Conservation (phyloP, 2,113 vertebrate genomes). For the Neomonachus schauinslandi region DNA sequence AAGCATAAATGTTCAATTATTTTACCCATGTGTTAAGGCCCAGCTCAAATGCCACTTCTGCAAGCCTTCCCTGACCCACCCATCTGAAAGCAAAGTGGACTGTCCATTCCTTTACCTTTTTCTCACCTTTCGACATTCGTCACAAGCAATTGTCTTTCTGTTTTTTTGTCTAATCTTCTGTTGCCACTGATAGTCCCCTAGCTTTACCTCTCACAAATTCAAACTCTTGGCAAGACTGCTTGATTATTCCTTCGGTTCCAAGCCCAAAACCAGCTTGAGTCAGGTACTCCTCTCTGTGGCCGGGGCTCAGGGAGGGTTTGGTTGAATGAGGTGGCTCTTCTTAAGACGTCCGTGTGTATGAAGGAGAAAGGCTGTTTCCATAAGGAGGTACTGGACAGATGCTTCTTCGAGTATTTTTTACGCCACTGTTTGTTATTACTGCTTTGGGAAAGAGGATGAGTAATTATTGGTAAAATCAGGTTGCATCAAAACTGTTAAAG, state of each 20-base stretch:
- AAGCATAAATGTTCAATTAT: not conserved
- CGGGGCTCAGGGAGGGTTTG: not conserved
- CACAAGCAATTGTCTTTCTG: not conserved
- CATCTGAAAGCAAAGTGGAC: not conserved
- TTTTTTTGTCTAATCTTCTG: not conserved
- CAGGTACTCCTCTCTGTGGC: not conserved
- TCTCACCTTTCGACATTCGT: not conserved
- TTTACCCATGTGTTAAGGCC: not conserved
- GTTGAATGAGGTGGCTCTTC: not conserved
- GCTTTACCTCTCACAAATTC: not conserved
- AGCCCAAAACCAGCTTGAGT: not conserved
- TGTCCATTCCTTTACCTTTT: not conserved
- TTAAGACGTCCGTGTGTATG: not conserved
- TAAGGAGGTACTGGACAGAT: not conserved
- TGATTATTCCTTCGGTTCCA: not conserved
- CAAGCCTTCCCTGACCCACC: not conserved
- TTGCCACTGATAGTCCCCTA: not conserved
- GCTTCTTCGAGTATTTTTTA: not conserved
- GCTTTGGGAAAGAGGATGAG: not conserved
- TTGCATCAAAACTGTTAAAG: not conserved
- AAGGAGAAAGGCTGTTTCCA: not conserved
- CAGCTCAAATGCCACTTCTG: accelerated
- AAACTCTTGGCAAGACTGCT: not conserved
- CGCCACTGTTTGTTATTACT: not conserved
- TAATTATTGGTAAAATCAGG: not conserved